phyloP scores from a whole-genome alignment of 2,888 invertebrate genomes.

The Caenorhabditis macrosperma region DNA sequence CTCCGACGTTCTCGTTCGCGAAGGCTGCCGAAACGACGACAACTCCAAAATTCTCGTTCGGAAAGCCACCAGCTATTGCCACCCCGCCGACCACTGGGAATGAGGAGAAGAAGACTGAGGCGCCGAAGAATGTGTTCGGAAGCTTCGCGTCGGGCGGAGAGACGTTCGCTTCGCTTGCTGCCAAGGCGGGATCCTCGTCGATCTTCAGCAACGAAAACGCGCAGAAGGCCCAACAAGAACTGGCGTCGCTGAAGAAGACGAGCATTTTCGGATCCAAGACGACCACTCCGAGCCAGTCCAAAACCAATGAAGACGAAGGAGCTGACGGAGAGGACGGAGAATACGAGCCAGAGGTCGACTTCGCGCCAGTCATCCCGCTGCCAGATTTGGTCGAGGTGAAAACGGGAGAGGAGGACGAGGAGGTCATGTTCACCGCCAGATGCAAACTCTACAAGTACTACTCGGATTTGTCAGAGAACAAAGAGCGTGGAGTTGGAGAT shows the following conservation, averaged over 20 bases:
- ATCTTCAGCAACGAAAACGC: constrained; percentile 57
- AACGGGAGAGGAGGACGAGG: constrained; percentile 80
- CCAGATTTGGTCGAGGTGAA: constrained; percentile 78
- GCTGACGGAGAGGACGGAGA: constrained; percentile 62
- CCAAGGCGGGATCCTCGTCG: background rate
- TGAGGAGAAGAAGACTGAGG: constrained; percentile 17
- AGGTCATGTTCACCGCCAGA: constrained; percentile 80
- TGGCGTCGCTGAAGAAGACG: constrained; percentile 61
- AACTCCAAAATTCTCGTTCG: constrained; percentile 47
- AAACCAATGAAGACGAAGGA: constrained; percentile 20
- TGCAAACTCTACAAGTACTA: constrained; percentile 81
- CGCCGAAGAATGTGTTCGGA: constrained; percentile 55
- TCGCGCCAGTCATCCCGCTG: constrained; percentile 77
- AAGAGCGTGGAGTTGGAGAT: constrained; percentile 82
- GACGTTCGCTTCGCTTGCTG: constrained; percentile 47
- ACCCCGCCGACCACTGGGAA: background rate
- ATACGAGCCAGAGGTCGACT: constrained; percentile 75
- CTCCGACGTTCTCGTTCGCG: constrained; percentile 40
- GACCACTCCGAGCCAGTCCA: constrained; percentile 14
- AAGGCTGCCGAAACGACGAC: constrained; percentile 3
- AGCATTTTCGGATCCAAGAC: constrained; percentile 42
- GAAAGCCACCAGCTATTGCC: constrained; percentile 13
- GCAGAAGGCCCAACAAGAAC: constrained; percentile 63
- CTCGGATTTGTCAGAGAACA: constrained; percentile 79
- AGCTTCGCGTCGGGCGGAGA: constrained; percentile 8